Evolutionary conservation across 1,140 invertebrate species (phyloP).

Genomic region (Drosophila nigromelanica): DNA sequence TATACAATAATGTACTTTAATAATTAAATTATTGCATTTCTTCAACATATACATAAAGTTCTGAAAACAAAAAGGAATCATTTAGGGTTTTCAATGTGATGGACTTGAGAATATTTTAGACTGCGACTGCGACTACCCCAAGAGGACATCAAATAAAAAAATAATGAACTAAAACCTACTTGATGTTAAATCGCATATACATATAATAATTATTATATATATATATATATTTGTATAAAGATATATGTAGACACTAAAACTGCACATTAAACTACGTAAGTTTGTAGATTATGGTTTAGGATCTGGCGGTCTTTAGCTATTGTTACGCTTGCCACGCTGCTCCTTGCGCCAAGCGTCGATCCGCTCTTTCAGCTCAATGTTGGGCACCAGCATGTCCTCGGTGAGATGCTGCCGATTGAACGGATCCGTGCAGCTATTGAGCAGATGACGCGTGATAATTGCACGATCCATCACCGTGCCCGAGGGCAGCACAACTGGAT

Average conservation of each 20-base stretch:
- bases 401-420: conserved; percentile 97
- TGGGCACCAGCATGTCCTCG: conserved; percentile 92
- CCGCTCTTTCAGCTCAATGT: conserved; percentile 90
- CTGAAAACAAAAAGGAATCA: conserved; percentile 1
- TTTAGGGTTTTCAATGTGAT: not conserved
- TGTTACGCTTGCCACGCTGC: conserved; percentile 86
- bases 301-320: conserved; percentile 57
- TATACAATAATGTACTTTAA: conserved; percentile 10
- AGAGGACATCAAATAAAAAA: conserved; percentile 6
- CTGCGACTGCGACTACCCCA: conserved; percentile 17
- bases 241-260: conserved; percentile 68
- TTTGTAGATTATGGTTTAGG: conserved; percentile 26
- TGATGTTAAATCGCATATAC: conserved; percentile 19
- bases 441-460: conserved; percentile 96
- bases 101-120: not conserved
- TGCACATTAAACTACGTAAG: conserved; percentile 72
- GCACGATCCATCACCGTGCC: conserved; percentile 98
- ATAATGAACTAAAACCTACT: conserved; percentile 29
- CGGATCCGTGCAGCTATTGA: conserved; percentile 98
- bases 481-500: conserved; percentile 96
- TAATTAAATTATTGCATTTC: conserved; percentile 18
- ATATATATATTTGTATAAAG: conserved; percentile 48
- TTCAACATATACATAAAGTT: conserved; percentile 18
- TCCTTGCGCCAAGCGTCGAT: conserved; percentile 92
- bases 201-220: conserved; percentile 35